Evolutionary conservation across 2,888 invertebrate genomes (phyloP).

Genomic region (Crepidodera aurea): DNA sequence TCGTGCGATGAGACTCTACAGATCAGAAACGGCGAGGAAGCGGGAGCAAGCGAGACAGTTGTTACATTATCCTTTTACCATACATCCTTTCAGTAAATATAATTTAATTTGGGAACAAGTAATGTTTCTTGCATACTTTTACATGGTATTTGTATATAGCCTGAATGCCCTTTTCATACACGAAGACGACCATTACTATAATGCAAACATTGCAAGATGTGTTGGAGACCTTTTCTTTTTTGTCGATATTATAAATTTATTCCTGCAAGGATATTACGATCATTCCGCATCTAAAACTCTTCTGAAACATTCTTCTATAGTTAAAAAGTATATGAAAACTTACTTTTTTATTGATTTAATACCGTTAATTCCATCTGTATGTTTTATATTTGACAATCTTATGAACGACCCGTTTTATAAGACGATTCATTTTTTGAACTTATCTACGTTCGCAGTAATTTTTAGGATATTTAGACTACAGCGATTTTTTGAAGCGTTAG

Average conservation of each 20-base stretch:
- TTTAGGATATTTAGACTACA: conserved; percentile 5
- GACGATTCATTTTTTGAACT: neutral
- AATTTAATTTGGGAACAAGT: conserved; percentile 9
- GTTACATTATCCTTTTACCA: neutral
- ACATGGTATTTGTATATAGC: neutral
- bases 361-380: neutral
- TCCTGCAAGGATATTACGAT: conserved; percentile 15
- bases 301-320: neutral
- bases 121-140: neutral
- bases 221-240: conserved; percentile 6
- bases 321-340: neutral
- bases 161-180: neutral
- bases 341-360: conserved; percentile 8
- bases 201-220: neutral
- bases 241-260: conserved; percentile 9
- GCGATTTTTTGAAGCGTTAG: neutral
- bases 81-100: conserved; percentile 10
- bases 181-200: neutral
- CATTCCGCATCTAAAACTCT: neutral
- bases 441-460: neutral
- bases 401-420: neutral
- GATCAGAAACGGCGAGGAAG: neutral
- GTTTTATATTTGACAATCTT: neutral
- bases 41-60: conserved; percentile 8
- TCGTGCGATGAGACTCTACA: neutral